Conservation (phyloP, 2,797 vertebrate species). For the Rhinogobio ventralis region DNA sequence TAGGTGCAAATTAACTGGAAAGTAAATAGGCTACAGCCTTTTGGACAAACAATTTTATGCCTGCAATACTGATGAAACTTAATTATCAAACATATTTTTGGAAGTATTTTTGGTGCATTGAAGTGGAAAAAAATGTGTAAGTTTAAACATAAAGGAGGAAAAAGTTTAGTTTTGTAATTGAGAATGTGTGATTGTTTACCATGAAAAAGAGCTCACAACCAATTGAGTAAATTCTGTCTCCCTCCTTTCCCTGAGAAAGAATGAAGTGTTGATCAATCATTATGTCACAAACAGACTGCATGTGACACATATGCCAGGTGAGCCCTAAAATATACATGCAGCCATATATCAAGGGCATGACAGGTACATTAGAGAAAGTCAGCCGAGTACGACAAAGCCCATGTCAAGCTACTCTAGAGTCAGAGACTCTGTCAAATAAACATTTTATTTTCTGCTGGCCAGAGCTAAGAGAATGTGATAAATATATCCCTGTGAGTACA, state of each 20-base stretch:
- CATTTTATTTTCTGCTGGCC: constrained; percentile 67
- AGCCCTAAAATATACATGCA: constrained; percentile 80
- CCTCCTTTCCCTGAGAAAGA: constrained; percentile 55
- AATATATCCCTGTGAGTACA: constrained; percentile 48
- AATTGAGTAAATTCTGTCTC: constrained; percentile 40
- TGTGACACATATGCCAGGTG: constrained; percentile 75
- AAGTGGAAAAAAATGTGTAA: too few species aligned
- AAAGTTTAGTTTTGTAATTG: not conserved
- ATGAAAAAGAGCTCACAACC: constrained; percentile 21
- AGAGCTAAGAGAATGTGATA: constrained; percentile 63
- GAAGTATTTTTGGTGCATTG: not conserved
- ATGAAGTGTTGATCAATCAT: constrained; percentile 73
- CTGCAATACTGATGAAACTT: not conserved
- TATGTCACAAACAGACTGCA: constrained; percentile 70
- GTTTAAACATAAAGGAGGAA: not conserved
- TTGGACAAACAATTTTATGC: not conserved
- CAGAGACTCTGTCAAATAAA: constrained; percentile 64
- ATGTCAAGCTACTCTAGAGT: constrained; percentile 61
- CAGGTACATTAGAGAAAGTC: constrained; percentile 74
- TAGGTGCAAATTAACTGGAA: not conserved
- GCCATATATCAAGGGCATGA: constrained; percentile 75
- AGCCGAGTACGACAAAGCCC: constrained; percentile 61
- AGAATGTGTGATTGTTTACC: constrained; percentile 37
- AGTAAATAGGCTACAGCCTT: not conserved
- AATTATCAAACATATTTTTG: not conserved